phyloP scores from a whole-genome alignment of 1,140 invertebrate genomes.

The Penaeus indicus region DNA sequence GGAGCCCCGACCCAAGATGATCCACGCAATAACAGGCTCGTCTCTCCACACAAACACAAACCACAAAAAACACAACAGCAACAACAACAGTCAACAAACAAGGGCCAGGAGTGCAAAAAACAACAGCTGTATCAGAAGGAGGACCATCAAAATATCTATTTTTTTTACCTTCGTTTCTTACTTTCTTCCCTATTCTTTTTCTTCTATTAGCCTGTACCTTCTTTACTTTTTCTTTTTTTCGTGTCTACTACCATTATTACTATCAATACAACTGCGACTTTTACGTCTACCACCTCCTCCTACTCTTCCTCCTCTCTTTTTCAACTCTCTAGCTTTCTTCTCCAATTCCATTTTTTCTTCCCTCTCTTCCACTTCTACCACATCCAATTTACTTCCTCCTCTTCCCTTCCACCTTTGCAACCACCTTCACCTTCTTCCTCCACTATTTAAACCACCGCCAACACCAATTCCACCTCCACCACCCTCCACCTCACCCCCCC shows the following conservation, averaged over 20 bases:
- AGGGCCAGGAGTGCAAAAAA: too few species aligned
- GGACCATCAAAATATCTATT: not conserved
- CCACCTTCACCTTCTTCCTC: too few species aligned
- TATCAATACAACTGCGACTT: too few species aligned
- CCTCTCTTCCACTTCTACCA: too few species aligned
- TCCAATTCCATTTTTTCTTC: not conserved
- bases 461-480: not conserved
- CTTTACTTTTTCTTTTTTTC: not conserved
- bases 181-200: too few species aligned
- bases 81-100: not conserved
- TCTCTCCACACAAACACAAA: not conserved
- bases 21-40: not conserved
- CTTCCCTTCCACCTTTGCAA: too few species aligned
- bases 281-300: too few species aligned
- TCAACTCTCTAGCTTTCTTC: not conserved
- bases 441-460: too few species aligned
- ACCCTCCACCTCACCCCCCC: too few species aligned
- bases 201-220: not conserved
- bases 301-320: too few species aligned
- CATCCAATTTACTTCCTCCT: too few species aligned
- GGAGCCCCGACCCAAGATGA: not conserved
- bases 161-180: not conserved
- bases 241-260: not conserved
- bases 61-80: not conserved
- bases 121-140: not conserved